Percentiles rank a stretch among this genome's conserved stretches.
Conservation (phyloP, 2,888 invertebrate genomes). For the Melanchra persicariae region DNA sequence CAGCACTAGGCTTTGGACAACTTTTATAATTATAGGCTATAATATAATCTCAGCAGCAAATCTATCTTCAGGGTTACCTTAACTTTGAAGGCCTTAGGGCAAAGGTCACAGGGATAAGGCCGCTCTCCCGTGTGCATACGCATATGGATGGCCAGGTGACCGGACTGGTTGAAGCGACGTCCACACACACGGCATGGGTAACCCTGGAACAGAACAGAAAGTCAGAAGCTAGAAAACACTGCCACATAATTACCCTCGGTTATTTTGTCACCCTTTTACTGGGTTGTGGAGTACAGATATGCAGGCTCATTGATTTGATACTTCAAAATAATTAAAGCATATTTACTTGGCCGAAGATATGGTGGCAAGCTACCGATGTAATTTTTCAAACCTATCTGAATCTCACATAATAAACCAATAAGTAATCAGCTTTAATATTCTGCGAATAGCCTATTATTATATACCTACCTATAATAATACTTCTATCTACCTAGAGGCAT, state of each 20-base stretch:
- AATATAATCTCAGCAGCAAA: background rate
- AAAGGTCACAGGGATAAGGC: constrained; percentile 90
- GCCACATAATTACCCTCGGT: too few relatives aligned
- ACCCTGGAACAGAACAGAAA: constrained; percentile 76
- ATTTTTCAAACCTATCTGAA: background rate
- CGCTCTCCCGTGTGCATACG: constrained; percentile 91
- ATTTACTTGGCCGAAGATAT: too few relatives aligned
- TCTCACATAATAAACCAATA: background rate
- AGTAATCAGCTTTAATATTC: constrained; percentile 17
- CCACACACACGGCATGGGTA: constrained; percentile 90
- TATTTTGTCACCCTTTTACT: too few relatives aligned
- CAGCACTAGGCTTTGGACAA: too few relatives aligned
- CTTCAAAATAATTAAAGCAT: too few relatives aligned
- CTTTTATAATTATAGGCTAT: background rate
- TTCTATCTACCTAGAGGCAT: too few relatives aligned
- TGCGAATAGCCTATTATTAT: background rate
- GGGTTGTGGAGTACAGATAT: too few relatives aligned
- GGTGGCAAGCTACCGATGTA: too few relatives aligned
- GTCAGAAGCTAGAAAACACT: too few relatives aligned
- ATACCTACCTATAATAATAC: background rate
- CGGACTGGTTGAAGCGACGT: constrained; percentile 91
- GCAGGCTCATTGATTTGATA: too few relatives aligned
- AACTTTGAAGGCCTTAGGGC: constrained; percentile 89
- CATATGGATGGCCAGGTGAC: constrained; percentile 90
- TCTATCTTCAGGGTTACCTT: constrained; percentile 74